Base-by-base conservation (phyloP, 2,888 invertebrate genomes). In the Parnassius glacialis region DNA sequence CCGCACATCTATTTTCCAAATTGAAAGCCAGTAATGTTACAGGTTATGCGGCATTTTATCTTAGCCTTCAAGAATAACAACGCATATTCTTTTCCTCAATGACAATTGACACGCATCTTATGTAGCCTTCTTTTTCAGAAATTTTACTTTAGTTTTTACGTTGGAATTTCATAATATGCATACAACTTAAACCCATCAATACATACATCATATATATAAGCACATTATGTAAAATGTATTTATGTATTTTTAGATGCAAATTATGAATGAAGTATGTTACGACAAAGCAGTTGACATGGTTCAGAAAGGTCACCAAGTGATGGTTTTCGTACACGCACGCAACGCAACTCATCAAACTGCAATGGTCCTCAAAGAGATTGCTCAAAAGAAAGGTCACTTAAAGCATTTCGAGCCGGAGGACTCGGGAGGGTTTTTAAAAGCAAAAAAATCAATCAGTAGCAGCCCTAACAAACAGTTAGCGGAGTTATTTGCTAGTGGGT, bases 241-340 rank as follows among this genome's bases (percentile, higher is more conserved):
- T 9, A 16, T 2, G 3, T 25, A 13, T 34, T 44, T 7, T 11
- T 88, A 95, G 87, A 92, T 94, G 71, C 93, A 94, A 70, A 95
- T 95, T 73, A 97, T 98, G 96, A 98, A 99, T 85, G 93, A 94
- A 64, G 94, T 97, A 65, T 98, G 98, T 82, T 99, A 98, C 85
- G 96, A 98, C 52, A 98, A 99, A 91, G 96, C 97, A 0, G 74
- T 94, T 0, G 95, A 96, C 16, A 96, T 97, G 94, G 96, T 97
- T 1, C 94, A 93, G 70, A 94, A 96, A 70, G 98, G 97, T 0
- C 97, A 99, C 81, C 99, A 99, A 92, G 96, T 97, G 0, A 98
- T 99, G 97, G 97, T 99, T 0, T 99, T 99, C 84, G 99, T 99
- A 0, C 99, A 99, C 85, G 98, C 99, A 0, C 94, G 99, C 41